Base-by-base conservation (phyloP, 2,888 invertebrate genomes). In the Oscheius sp. region DNA sequence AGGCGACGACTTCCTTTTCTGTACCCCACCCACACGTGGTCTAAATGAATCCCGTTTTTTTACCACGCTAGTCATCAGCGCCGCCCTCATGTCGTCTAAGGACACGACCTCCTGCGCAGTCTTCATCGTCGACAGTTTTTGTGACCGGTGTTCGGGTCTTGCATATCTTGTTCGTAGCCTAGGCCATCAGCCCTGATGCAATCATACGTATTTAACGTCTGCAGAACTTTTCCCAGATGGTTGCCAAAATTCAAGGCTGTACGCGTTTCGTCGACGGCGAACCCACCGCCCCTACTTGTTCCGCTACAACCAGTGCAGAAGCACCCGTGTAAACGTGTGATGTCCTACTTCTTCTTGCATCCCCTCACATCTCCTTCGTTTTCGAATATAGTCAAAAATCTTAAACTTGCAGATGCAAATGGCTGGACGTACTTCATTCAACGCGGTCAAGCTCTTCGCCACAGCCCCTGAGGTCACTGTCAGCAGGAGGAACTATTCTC, bases 401-500 rank as follows among this genome's bases (percentile, higher is more conserved):
- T 13, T 42, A 21, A 13, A 21, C 5, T 21, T 63, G 33, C 48
- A 63, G 63, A 68, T 68, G 68, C n/a, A 35, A 5, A n/a, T 55
- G 13, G 53, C 35, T 7, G 29, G 68, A n/a, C 33, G 55, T 3
- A 33, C 68, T 68, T 53, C 68, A 37, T 9, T 35, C 35, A 53
- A 29, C 3, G 32, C 68, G 1, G 42, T 68, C 21, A 68, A 55
- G 55, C 55, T 68, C 13, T 29, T 68, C 7, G 53, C 68, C 5
- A 55, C 55, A 9, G 37, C 53, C 21, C 21, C 21, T 2, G 68
- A 68, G 32, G 68, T n/a, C 10, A 32, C 21, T n/a, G 32, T 68
- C 37, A 35, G 35, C 35, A 60, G 35, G 72, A 72, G 72, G 42
- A 72, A 72, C 72, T 72, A 72, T 35, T 72, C 72, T 21, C 72